Evolutionary conservation across 2,888 invertebrate species (phyloP).

Genomic region (Cheilosia urbana): DNA sequence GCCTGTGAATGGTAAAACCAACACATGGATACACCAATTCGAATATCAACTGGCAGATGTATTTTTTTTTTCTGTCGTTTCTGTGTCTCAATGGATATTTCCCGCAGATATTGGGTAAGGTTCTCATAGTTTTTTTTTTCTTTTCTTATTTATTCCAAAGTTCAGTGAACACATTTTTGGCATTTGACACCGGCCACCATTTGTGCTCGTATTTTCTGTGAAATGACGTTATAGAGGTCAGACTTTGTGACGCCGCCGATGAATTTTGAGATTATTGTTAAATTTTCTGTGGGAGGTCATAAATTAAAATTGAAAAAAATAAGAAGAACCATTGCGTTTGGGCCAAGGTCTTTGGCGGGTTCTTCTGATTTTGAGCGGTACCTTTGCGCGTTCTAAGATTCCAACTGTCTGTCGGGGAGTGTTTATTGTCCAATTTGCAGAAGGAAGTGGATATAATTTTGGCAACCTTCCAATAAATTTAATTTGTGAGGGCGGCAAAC

Average conservation of each 20-base stretch:
- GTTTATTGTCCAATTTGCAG: too few species aligned
- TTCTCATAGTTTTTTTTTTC: constrained; percentile 8
- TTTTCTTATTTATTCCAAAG: constrained; percentile 9
- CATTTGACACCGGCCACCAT: constrained; percentile 32
- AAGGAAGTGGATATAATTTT: too few species aligned
- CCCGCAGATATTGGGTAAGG: constrained; percentile 65
- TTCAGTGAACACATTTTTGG: constrained; percentile 58
- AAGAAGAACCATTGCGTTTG: too few species aligned
- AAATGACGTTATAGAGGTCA: not conserved
- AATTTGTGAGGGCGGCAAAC: too few species aligned
- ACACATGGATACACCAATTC: constrained; percentile 2
- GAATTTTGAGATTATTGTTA: not conserved
- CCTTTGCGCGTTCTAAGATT: too few species aligned
- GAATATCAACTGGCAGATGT: constrained; percentile 42
- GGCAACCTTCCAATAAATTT: too few species aligned
- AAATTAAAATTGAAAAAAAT: too few species aligned
- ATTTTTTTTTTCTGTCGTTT: constrained; percentile 10
- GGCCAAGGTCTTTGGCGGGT: too few species aligned
- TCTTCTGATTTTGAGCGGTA: too few species aligned
- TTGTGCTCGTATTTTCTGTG: not conserved
- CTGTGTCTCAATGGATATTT: constrained; percentile 49
- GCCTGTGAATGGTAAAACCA: constrained; percentile 9
- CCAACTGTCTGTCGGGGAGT: too few species aligned
- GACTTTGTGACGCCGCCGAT: not conserved
- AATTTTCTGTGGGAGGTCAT: not conserved